Conservation (phyloP, 2,113 vertebrate species). For the Cebidichthys violaceus region DNA sequence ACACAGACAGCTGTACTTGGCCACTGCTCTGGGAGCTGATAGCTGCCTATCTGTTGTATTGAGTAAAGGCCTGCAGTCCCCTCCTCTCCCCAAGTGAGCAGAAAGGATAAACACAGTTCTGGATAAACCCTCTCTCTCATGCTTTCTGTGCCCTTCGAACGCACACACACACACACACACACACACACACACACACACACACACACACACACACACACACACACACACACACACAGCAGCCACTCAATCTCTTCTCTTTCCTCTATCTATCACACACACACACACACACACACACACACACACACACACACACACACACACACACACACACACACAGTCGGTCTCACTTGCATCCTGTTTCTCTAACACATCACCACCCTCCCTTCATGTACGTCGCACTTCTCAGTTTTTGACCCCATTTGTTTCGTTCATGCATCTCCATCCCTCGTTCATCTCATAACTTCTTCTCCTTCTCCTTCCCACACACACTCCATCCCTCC, state of each 20-base stretch:
- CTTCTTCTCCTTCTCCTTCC: conserved; percentile 33
- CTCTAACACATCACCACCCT: conserved; percentile 28
- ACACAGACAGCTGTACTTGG: conserved; percentile 21
- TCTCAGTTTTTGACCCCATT: conserved; percentile 52
- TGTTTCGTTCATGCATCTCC: conserved; percentile 57
- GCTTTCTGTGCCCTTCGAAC: conserved; percentile 44
- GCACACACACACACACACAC: conserved; percentile 18
- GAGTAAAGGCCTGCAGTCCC: conserved; percentile 45
- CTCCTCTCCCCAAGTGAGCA: conserved; percentile 47
- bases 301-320: neutral
- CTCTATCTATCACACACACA: conserved; percentile 41
- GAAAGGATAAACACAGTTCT: conserved; percentile 65
- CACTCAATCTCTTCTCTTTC: conserved; percentile 15
- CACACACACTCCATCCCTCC: neutral
- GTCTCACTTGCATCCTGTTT: conserved; percentile 21
- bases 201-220: conserved; percentile 26
- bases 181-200: conserved; percentile 27
- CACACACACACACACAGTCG: conserved; percentile 25
- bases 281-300: too few relatives aligned
- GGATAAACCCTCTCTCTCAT: conserved; percentile 61
- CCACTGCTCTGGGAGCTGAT: conserved; percentile 56
- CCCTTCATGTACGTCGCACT: conserved; percentile 25
- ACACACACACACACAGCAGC: conserved; percentile 1
- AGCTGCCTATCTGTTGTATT: conserved; percentile 67
- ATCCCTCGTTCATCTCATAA: conserved; percentile 24